Base-by-base conservation (phyloP, 2,113 vertebrate genomes). In the Catharus minimus region DNA sequence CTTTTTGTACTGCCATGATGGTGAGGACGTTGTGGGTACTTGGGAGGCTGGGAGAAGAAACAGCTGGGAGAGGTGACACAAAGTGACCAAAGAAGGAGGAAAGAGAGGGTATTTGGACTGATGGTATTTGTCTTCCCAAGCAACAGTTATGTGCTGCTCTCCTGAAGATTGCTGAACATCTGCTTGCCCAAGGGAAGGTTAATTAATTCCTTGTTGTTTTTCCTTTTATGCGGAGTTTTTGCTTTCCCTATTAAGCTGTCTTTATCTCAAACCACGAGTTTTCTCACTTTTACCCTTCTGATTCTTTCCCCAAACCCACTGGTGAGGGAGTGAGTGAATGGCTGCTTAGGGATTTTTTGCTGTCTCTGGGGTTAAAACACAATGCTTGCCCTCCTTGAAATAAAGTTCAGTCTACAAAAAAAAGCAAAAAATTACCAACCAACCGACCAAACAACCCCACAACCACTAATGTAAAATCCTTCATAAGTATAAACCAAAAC, bases 181-280 rank as follows among this genome's bases (percentile, higher is more conserved):
- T 44, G 50, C 10, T 8, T 58, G 27, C 4, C 15, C 27, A 33
- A 30, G 23, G n/a, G n/a, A 57, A 52, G 5, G 11, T 44, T 53
- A 65, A 38, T 44, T 50, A 44, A 52, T 58, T 88, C 67, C 7
- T 46, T 58, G 15, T 15, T 50, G 9, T 14, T 38, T 39, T 52
- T 66, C n/a, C 9, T 52, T 58, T 8, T 38, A 26, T 44, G 13
- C 1, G 1, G 0, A 0, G 9, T 1, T 46, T 73, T 30, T 81
- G 11, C 16, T 74, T 30, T 47, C 33, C 6, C 7, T 53, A 10
- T 46, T 46, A 46, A 58, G 22, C 16, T 39, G 7, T 33, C n/a
- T 66, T 21, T 53, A 46, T 60, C n/a, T 60, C 19, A 39, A 39
- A 20, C 3, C 4, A 58, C 0, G 1, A 39, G 3, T 81, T 66